phyloP scores from a whole-genome alignment of 2,888 invertebrate species.

The Spodoptera exigua region DNA sequence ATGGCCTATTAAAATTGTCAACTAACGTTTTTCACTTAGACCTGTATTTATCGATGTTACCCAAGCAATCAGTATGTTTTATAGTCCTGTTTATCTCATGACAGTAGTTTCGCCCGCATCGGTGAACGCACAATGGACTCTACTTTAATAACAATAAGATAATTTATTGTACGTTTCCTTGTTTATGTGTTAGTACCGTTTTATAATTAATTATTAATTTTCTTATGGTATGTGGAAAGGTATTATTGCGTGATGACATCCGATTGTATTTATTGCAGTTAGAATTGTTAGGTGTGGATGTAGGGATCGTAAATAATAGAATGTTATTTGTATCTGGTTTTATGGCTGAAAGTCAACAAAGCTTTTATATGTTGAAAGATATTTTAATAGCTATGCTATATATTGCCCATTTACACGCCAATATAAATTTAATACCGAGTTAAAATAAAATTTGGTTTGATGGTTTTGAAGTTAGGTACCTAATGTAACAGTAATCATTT shows the following conservation, averaged over 20 bases:
- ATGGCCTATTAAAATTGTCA: constrained; percentile 58
- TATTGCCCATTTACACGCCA: no score
- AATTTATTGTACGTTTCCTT: constrained; percentile 73
- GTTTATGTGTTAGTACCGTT: constrained; percentile 65
- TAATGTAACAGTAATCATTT: no score
- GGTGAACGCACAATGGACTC: constrained; percentile 56
- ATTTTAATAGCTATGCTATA: no score
- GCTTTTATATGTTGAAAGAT: not conserved
- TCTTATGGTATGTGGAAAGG: constrained; percentile 55
- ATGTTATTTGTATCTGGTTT: constrained; percentile 28
- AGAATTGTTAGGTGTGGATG: constrained; percentile 55
- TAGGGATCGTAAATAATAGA: constrained; percentile 22
- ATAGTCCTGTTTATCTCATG: constrained; percentile 65
- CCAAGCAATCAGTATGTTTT: constrained; percentile 67
- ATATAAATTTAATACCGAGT: no score
- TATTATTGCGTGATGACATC: constrained; percentile 39
- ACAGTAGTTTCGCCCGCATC: constrained; percentile 59
- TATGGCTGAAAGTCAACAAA: constrained; percentile 19
- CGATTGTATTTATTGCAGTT: constrained; percentile 38
- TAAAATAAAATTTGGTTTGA: no score
- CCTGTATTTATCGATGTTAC: constrained; percentile 71
- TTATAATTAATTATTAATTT: constrained; percentile 72
- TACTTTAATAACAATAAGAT: constrained; percentile 68
- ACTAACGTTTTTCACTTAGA: constrained; percentile 64
- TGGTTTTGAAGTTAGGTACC: no score